Percentiles rank a stretch among this genome's conserved stretches.
phyloP scores from a whole-genome alignment of 2,797 vertebrate species.

The Bufotes viridis region DNA sequence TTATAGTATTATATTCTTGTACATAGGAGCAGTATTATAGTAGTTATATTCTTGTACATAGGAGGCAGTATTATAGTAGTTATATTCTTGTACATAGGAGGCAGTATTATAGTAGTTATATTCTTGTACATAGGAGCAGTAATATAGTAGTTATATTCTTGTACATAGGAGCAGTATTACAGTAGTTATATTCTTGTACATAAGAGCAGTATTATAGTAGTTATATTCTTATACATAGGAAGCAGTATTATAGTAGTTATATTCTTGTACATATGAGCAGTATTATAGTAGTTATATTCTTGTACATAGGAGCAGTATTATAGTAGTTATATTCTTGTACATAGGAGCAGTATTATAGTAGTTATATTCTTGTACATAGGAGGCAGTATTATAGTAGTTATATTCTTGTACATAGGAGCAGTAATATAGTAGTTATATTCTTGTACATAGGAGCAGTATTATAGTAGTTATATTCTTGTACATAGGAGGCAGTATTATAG shows the following conservation, averaged over 20 bases:
- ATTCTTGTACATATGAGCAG: too few species aligned
- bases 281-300: too few species aligned
- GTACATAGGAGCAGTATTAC: slow-evolving; percentile 6
- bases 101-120: slow-evolving; percentile 6
- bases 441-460: slow-evolving; percentile 3
- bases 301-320: background rate
- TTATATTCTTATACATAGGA: too few species aligned
- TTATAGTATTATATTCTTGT: background rate
- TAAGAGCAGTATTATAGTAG: background rate
- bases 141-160: slow-evolving; percentile 17
- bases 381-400: slow-evolving; percentile 9
- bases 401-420: slow-evolving; percentile 13
- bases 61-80: background rate
- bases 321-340: slow-evolving; percentile 16
- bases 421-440: slow-evolving; percentile 5
- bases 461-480: slow-evolving; percentile 9
- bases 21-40: too few species aligned
- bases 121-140: background rate
- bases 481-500: background rate
- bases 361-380: slow-evolving; percentile 6
- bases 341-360: slow-evolving; percentile 12
- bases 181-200: slow-evolving; percentile 10
- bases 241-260: too few species aligned
- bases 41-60: background rate
- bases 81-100: background rate